Conservation (phyloP, 2,797 vertebrate species). For the Acropternis orthonyx region DNA sequence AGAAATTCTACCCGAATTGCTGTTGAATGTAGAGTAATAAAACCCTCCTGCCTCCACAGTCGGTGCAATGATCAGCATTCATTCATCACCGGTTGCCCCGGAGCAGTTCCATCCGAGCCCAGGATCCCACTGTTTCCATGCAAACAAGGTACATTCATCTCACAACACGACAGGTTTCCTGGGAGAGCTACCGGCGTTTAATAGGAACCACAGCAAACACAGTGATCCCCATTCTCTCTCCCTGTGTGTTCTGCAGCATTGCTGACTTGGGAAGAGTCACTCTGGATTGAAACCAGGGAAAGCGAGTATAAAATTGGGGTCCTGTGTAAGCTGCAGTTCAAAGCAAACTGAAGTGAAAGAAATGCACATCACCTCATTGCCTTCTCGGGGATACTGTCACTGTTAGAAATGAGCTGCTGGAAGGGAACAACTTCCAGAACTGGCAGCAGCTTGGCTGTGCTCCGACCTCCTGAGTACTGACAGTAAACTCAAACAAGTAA, state of each 20-base stretch:
- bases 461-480: not conserved
- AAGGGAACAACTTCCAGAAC: not conserved
- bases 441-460: not conserved
- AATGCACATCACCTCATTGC: not conserved
- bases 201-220: not conserved
- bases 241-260: not conserved
- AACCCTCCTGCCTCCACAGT: not conserved
- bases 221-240: not conserved
- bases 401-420: not conserved
- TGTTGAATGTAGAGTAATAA: constrained; percentile 12
- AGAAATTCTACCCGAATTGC: constrained; percentile 29
- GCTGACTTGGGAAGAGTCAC: not conserved
- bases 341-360: not conserved
- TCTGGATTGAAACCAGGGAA: not conserved
- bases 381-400: not conserved
- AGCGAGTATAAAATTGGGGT: not conserved
- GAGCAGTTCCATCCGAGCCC: not conserved
- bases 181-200: not conserved
- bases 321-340: not conserved
- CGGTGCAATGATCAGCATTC: not conserved
- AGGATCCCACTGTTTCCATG: not conserved
- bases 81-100: constrained; percentile 30
- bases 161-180: not conserved
- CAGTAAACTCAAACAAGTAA: not conserved
- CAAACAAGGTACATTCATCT: constrained; percentile 38